Conservation (phyloP, 2,888 invertebrate genomes). For the Idaea straminata region DNA sequence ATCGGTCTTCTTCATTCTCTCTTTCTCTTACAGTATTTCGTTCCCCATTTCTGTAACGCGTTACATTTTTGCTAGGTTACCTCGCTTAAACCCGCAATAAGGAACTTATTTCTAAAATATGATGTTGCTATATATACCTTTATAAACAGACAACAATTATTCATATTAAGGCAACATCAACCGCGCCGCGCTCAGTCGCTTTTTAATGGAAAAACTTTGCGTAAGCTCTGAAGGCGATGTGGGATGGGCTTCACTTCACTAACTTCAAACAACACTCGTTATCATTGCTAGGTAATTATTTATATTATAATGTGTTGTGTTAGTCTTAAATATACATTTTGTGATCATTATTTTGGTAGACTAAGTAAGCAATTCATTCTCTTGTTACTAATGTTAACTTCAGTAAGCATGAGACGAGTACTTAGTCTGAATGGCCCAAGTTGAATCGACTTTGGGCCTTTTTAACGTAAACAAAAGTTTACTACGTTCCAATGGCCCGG, state of each 20-base stretch:
- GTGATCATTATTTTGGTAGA: neutral
- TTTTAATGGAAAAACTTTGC: constrained; percentile 44
- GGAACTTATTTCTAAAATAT: neutral
- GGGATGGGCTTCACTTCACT: neutral
- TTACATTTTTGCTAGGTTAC: too few relatives aligned
- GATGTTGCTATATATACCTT: neutral
- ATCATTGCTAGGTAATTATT: neutral
- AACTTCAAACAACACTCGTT: neutral
- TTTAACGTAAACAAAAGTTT: too few relatives aligned
- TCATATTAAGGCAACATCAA: constrained; percentile 19
- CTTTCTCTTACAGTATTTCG: too few relatives aligned
- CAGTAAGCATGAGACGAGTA: too few relatives aligned
- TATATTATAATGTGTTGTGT: constrained; percentile 1
- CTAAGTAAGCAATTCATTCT: too few relatives aligned
- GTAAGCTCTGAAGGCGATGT: neutral
- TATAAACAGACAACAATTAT: constrained; percentile 22
- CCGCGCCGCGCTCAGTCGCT: constrained; percentile 28
- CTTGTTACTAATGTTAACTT: too few relatives aligned
- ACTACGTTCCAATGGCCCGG: too few relatives aligned
- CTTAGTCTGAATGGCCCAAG: too few relatives aligned
- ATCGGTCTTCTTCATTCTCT: too few relatives aligned
- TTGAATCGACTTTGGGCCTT: too few relatives aligned
- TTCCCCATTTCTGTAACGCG: too few relatives aligned
- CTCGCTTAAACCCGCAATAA: too few relatives aligned
- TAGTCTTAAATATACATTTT: neutral